These are phyloP conservation scores for Grapholita molesta DNA, from an alignment of 1,140 invertebrate genomes.

Conservation along the genomic window DNA sequence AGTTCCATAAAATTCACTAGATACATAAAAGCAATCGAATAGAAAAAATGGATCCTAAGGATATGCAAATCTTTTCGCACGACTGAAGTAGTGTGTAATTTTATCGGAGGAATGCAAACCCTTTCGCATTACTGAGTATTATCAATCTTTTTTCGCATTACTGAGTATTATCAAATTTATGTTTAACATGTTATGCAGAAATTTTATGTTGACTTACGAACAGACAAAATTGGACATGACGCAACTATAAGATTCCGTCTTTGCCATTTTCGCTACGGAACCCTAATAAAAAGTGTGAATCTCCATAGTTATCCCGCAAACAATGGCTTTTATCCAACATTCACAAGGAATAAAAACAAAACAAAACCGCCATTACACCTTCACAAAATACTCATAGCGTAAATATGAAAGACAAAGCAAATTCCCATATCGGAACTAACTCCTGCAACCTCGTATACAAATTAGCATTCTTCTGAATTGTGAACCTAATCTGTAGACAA, in stretches of 20 bases:
- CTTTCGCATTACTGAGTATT: not conserved
- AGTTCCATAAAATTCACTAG: not conserved
- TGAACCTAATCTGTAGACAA: not conserved
- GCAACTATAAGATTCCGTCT: no score
- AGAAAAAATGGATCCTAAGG: not conserved
- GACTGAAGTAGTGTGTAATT: not conserved
- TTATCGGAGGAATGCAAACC: not conserved
- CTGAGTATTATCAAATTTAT: constrained; percentile 1
- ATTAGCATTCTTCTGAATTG: not conserved
- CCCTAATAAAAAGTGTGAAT: no score
- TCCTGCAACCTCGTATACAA: not conserved
- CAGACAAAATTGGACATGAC: no score
- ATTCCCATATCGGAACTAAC: constrained; percentile 34
- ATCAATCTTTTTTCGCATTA: constrained; percentile 13
- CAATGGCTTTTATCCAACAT: not conserved
- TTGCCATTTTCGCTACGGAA: no score
- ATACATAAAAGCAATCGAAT: not conserved
- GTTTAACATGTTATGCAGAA: no score
- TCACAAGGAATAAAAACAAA: not conserved
- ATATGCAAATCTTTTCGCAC: not conserved
- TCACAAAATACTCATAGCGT: not conserved
- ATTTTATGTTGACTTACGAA: no score
- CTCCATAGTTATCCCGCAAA: not conserved
- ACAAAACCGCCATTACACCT: constrained; percentile 6
- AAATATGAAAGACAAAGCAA: constrained; percentile 19